These are phyloP conservation scores for Strigamia crassipes DNA, from an alignment of 2,888 invertebrate species.

Conservation along the genomic window DNA sequence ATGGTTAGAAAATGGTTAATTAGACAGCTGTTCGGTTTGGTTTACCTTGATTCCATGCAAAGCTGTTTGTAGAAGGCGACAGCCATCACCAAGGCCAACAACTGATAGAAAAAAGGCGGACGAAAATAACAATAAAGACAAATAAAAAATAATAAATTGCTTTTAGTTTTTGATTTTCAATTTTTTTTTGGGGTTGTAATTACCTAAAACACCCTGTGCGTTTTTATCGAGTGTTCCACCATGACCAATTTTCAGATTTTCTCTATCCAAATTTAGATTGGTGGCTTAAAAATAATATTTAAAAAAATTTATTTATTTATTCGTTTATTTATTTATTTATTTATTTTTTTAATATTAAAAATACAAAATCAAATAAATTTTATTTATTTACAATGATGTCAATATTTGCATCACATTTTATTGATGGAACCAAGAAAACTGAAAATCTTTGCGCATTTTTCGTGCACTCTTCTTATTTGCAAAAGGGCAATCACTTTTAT, in stretches of 20 bases:
- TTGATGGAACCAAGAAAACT: not conserved
- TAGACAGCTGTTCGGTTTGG: not conserved
- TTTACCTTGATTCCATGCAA: slow-evolving; percentile 53
- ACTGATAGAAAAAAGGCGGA: slow-evolving; percentile 49
- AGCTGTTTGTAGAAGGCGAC: slow-evolving; percentile 53
- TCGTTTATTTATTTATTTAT: too few relatives aligned
- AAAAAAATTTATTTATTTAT: not conserved
- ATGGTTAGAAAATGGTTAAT: not conserved
- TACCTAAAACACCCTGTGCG: slow-evolving; percentile 55
- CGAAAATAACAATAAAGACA: not conserved
- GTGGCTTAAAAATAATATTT: not conserved
- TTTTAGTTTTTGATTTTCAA: too few relatives aligned
- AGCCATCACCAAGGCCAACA: slow-evolving; percentile 54
- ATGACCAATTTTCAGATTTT: slow-evolving; percentile 54
- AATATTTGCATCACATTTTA: not conserved
- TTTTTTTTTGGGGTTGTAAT: not conserved
- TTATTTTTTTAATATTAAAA: not conserved
- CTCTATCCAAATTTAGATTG: not conserved
- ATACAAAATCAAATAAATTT: not conserved
- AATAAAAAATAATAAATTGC: not conserved
- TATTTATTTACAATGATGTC: not conserved
- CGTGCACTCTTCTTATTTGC: not conserved
- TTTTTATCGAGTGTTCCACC: slow-evolving; percentile 55
- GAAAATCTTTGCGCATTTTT: not conserved
- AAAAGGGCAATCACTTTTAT: slow-evolving; percentile 4